Percentiles rank a stretch among this genome's conserved stretches.
phyloP scores from a whole-genome alignment of 1,140 invertebrate species.

The Cephus cinctus region DNA sequence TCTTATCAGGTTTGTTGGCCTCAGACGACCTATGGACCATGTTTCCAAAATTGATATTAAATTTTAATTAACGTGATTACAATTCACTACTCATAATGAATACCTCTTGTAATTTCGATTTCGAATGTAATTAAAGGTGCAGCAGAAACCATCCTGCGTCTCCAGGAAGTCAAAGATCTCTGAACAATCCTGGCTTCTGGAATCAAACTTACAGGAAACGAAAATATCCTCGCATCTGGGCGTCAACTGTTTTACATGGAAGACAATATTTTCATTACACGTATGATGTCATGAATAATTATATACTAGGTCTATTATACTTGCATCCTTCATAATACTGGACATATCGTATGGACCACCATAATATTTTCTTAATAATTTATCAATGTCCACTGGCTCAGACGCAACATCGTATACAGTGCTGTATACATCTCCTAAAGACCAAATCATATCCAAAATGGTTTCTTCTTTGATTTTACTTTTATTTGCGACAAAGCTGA shows the following conservation, averaged over 20 bases:
- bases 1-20: not conserved
- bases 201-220: slow-evolving; percentile 51
- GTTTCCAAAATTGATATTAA: not conserved
- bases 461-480: too few relatives aligned
- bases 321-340: not conserved
- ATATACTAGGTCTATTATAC: not conserved
- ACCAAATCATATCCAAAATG: too few relatives aligned
- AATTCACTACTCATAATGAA: not conserved
- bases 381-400: not conserved
- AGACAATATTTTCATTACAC: not conserved
- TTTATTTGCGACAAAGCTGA: too few relatives aligned
- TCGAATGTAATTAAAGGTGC: slow-evolving; percentile 58
- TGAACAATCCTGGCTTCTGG: slow-evolving; percentile 43
- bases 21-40: not conserved
- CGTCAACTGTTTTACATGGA: slow-evolving; percentile 45
- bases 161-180: slow-evolving; percentile 51
- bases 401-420: not conserved
- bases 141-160: slow-evolving; percentile 61
- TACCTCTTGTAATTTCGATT: not conserved
- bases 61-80: not conserved
- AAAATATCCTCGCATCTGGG: slow-evolving; percentile 56
- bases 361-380: not conserved
- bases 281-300: not conserved
- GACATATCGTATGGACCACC: not conserved
- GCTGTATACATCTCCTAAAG: not conserved